Conservation (phyloP, 2,797 vertebrate genomes). For the Eulemur coronatus region DNA sequence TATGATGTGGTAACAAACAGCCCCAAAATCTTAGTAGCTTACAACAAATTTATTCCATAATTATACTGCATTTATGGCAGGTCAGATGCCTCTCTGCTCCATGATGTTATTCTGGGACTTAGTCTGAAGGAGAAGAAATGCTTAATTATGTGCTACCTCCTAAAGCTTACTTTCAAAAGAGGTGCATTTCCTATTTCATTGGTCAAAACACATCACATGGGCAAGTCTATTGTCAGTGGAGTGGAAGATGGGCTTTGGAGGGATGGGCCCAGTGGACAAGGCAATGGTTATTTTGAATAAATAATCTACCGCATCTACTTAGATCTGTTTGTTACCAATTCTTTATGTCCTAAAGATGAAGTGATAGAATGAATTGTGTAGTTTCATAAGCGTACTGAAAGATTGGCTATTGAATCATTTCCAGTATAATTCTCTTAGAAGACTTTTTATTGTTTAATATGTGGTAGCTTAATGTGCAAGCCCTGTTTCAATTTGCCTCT, state of each 20-base stretch:
- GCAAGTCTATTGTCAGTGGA: background rate
- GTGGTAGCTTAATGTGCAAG: background rate
- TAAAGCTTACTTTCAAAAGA: slow-evolving; percentile 21
- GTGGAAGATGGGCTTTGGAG: background rate
- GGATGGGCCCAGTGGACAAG: background rate
- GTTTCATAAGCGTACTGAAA: background rate
- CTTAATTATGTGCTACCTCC: background rate
- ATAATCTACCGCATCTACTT: background rate
- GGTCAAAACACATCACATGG: background rate
- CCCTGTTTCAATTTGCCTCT: background rate
- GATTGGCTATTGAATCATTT: background rate
- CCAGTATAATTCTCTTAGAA: background rate
- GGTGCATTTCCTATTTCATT: background rate
- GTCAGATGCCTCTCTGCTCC: background rate
- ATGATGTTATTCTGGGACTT: background rate
- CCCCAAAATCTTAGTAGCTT: background rate
- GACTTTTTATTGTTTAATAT: background rate
- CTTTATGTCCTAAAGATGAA: background rate
- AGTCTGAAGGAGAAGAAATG: background rate
- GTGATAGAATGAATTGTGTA: background rate
- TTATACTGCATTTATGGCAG: background rate
- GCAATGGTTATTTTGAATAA: slow-evolving; percentile 26
- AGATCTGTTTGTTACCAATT: background rate
- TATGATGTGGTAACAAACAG: background rate
- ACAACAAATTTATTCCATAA: background rate